Evolutionary conservation across 2,888 invertebrate genomes (phyloP), one percentile per base, ranked within the genome.

Genomic region (Sesamia inferens): DNA sequence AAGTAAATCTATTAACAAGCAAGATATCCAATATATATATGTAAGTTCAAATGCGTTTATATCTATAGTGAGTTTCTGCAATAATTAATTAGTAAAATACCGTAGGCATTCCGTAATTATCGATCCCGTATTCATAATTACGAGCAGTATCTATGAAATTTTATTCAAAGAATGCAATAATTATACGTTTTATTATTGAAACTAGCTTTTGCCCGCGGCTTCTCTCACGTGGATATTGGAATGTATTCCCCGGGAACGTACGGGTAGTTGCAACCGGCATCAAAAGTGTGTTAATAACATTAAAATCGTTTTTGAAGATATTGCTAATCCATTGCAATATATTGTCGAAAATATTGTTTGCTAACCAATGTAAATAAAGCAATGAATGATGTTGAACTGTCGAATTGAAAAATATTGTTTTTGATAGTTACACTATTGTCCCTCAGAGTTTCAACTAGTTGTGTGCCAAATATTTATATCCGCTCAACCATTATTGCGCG

Each of bases 101-200:
- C 31, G 3, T 31, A 31, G 31, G 31, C 3, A 31, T 31, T 31
- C 31, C 31, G 31, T 31, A 31, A 31, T 31, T 31, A 31, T 3
- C 31, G 31, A 2, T 48, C 1, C 11, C 16, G 13, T 78, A 78
- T 42, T 0, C 31, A 7, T 78, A 44, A 78, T 78, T 51, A 79
- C 10, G 19, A 31, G 31, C 19, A 13, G 42, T 57, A 7, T 7
- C 39, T 39, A 57, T 72, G 44, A 72, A 13, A 58, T 44, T n/a
- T 6, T 72, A 79, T 44, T 79, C 5, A 58, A 44, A 39, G 55
- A 71, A 55, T 62, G 55, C 5, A 22, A n/a, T 22, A 47, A 61
- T 47, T 19, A 39, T 39, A 61, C 19, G 16, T 74, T 73, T 55
- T 47, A 61, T n/a, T n/a, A 55, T 11, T 10, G 22, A 55, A n/a